phyloP scores from a whole-genome alignment of 2,113 vertebrate genomes.

The Rutilus rutilus region DNA sequence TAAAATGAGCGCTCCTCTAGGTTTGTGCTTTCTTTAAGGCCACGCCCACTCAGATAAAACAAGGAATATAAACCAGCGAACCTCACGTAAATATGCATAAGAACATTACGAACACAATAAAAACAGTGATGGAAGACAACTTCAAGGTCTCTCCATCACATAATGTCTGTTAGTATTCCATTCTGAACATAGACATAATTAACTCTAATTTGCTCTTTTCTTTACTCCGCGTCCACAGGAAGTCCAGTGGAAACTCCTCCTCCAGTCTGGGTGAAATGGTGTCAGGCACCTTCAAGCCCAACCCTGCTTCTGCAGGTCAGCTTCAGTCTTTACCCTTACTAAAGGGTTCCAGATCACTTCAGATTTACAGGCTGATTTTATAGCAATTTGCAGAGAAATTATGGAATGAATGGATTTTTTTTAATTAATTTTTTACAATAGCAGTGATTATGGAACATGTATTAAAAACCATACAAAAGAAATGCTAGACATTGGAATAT shows the following conservation, averaged over 20 bases:
- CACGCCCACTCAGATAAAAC: neutral
- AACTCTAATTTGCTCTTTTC: conserved; percentile 38
- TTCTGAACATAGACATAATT: neutral
- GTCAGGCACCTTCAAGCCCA: conserved; percentile 92
- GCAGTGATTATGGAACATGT: neutral
- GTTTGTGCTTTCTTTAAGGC: neutral
- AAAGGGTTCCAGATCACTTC: neutral
- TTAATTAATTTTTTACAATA: no score
- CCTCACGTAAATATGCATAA: neutral
- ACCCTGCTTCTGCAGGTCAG: conserved; percentile 89
- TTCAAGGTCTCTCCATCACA: neutral
- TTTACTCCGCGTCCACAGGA: conserved; percentile 72
- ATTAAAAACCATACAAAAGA: neutral
- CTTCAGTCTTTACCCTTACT: neutral
- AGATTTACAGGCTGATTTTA: neutral
- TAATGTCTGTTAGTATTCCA: no score
- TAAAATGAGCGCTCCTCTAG: neutral
- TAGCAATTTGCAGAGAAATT: neutral
- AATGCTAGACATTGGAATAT: neutral
- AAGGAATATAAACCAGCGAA: neutral
- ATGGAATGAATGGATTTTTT: neutral
- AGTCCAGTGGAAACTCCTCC: conserved; percentile 95
- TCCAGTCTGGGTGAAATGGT: conserved; percentile 98
- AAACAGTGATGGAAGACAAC: neutral
- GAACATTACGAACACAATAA: neutral